Evolutionary conservation across 2,888 invertebrate species (phyloP), one percentile per base, ranked within the genome.

Genomic region (Zhuqinia jingwanae): DNA sequence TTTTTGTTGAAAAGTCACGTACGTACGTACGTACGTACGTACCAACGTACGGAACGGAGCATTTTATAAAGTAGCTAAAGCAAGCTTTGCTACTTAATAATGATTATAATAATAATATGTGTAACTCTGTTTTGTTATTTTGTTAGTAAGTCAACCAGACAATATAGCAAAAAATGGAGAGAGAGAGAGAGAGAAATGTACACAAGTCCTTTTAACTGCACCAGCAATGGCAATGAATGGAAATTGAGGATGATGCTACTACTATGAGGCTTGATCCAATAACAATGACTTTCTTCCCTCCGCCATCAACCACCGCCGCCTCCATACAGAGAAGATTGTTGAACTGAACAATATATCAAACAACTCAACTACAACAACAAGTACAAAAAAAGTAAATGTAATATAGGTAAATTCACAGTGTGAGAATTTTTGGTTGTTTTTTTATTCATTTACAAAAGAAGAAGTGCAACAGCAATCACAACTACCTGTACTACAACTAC

Each of bases 391-490:
- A n/a, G n/a, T n/a, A 53, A 84, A 70, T 47, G 60, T 58, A 58
- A 77, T 77, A 78, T 73, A 60, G 87, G 87, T 82, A 87, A 82
- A 87, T 65, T 87, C 87, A 77, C 81, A 82, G 78, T 87, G 82
- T 87, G 87, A 82, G 82, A 87, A 82, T 45, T 82, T 73, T 82
- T 13, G 11, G 56, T 75, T 47, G 17, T 42, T 65, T 45, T 81
- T 30, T 53, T n/a, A 68, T 30, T 22, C 60, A 47, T 68, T 80
- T 76, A n/a, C n/a, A 17, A n/a, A 58, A 10, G 3, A 20, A 58
- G 2, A 15, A 36, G 36, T 36, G 36, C 8, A 36, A 8, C 15
- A 50, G 15, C 8, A 15, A 15, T 50, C 13, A 50, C 3, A 50
- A 50, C 3, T 25, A 47, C 10, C 6, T 70, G 25, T 76, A 58